Conservation (phyloP, 2,113 vertebrate species). For the Vidua chalybeata region DNA sequence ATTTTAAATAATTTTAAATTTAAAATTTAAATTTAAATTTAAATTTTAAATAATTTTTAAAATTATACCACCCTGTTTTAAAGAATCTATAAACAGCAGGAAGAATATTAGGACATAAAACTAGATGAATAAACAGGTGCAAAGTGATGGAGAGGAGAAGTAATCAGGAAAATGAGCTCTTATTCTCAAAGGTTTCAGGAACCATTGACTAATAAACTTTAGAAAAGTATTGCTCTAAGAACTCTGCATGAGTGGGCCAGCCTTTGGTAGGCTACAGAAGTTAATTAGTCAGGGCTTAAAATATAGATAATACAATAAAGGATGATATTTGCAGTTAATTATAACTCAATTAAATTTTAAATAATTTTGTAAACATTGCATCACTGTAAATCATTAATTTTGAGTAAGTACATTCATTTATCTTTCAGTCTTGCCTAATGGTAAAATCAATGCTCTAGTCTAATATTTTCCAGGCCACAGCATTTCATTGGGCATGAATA, state of each 20-base stretch:
- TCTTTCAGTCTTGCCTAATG: not conserved
- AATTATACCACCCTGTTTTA: not conserved
- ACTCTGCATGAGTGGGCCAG: not conserved
- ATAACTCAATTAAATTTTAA: not conserved
- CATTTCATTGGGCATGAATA: not conserved
- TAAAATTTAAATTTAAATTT: too few species aligned
- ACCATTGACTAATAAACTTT: not conserved
- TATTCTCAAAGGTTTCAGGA: not conserved
- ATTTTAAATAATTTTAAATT: too few species aligned
- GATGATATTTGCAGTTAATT: not conserved
- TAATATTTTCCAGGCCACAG: not conserved
- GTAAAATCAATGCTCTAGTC: not conserved
- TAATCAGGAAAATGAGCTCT: not conserved
- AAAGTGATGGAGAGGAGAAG: not conserved
- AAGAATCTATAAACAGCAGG: not conserved
- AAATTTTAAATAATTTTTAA: not conserved
- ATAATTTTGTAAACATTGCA: not conserved
- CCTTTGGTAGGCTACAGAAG: not conserved
- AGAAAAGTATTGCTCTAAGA: not conserved
- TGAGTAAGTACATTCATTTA: not conserved
- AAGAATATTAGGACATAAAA: not conserved
- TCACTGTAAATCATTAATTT: not conserved
- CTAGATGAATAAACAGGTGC: rapidly evolving
- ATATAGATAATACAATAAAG: not conserved
- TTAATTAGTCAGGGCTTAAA: not conserved